phyloP scores from a whole-genome alignment of 2,888 invertebrate genomes.

The Andrena chrysosceles region DNA sequence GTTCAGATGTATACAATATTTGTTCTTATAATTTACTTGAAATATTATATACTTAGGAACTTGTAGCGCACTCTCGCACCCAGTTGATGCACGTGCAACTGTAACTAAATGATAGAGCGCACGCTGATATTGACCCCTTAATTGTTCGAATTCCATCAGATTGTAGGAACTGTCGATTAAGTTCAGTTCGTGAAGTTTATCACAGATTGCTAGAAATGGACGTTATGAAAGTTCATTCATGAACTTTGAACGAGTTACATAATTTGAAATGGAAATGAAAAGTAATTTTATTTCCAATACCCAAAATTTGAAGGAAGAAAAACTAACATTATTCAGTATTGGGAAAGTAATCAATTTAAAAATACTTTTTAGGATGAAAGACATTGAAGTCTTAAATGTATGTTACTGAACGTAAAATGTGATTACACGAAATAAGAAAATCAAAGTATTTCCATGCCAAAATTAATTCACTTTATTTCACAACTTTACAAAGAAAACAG shows the following conservation, averaged over 20 bases:
- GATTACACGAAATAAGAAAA: background rate
- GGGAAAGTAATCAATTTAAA: too few species aligned
- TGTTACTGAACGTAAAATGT: too few species aligned
- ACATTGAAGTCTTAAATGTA: too few species aligned
- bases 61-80: slow-evolving; percentile 70
- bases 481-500: background rate
- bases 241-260: background rate
- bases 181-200: slow-evolving; percentile 89
- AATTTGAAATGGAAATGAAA: slow-evolving; percentile 2
- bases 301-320: too few species aligned
- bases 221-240: slow-evolving; percentile 11
- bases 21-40: background rate
- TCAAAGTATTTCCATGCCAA: background rate
- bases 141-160: slow-evolving; percentile 89
- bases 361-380: too few species aligned
- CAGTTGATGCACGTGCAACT: slow-evolving; percentile 85
- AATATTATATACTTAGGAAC: slow-evolving; percentile 72
- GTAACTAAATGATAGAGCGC: slow-evolving; percentile 89
- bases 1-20: too few species aligned
- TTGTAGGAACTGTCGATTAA: slow-evolving; percentile 90
- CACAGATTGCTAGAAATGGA: slow-evolving; percentile 86
- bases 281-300: too few species aligned
- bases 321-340: too few species aligned
- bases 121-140: slow-evolving; percentile 89
- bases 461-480: background rate